Base-by-base conservation (phyloP, 2,113 vertebrate genomes). In the Pollimyrus isidori region DNA sequence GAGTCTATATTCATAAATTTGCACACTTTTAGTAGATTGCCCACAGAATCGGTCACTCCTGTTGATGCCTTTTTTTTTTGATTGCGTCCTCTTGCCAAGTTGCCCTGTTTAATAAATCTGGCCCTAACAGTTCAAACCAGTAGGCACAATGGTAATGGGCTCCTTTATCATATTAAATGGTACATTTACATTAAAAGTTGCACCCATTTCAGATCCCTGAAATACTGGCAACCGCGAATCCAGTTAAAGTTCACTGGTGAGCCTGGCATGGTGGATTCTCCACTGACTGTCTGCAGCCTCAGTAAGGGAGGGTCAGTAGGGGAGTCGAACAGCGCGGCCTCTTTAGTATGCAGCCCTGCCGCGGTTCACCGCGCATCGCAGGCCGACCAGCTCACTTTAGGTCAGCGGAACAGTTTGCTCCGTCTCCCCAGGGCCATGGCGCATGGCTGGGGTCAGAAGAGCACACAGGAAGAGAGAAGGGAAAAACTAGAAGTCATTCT, bases 331-430 rank as follows among this genome's bases (percentile, higher is more conserved):
- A 65, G 23, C 10, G 23, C 26, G 35, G 23, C 2, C 46, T 52
- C n/a, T 49, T 30, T 46, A 49, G 23, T 5, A 35, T 50, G 58
- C 62, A 49, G 62, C 7, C 39, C 30, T 42, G 48, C 65, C 46
- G 39, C 7, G 65, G 42, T 80, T 46, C 88, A 30, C 88, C 35
- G 4, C 73, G 45, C 35, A n/a, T 56, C 21, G n/a, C 88, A 13
- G 45, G 23, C 76, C 21, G 1, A 39, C 6, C 21, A 4, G 50
- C 7, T 39, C 50, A 15, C 88, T 83, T 52, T 46, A 26, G 88
- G 88, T 89, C 88, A 89, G 69, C 73, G 19, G 88, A 84, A 58
- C 76, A 10, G 56, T 84, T 58, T 35, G 10, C 50, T 58, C 50
- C 21, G 19, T 46, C 49, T 53, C 73, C 88, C 88, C 88, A 19